phyloP scores from a whole-genome alignment of 2,888 invertebrate species.

The Bugula neritina region DNA sequence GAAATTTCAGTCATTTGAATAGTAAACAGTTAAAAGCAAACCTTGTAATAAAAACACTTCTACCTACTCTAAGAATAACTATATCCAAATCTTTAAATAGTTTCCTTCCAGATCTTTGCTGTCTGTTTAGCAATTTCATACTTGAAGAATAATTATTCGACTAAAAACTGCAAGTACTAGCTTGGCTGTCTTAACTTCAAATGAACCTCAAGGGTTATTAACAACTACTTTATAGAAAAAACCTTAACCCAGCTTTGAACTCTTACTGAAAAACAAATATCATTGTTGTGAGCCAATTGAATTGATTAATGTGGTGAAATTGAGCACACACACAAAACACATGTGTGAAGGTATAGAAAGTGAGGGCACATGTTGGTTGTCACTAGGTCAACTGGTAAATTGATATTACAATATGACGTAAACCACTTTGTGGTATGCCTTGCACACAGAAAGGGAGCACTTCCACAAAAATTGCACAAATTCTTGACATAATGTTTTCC shows the following conservation, averaged over 20 bases:
- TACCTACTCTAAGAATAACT: background rate
- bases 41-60: too few relatives aligned
- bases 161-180: background rate
- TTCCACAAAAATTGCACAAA: background rate
- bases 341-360: background rate
- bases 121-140: constrained; percentile 15
- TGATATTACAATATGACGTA: background rate
- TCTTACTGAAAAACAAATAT: constrained; percentile 12
- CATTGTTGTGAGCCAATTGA: constrained; percentile 14
- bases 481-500: background rate
- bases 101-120: background rate
- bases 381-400: background rate
- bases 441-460: background rate
- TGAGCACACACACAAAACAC: constrained; percentile 16
- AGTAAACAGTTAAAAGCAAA: too few relatives aligned
- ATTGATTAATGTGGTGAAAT: constrained; percentile 18
- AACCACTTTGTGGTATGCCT: background rate
- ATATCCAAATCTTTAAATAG: constrained; percentile 3
- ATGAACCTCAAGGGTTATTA: background rate
- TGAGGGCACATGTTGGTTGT: background rate
- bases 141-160: background rate
- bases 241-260: constrained; percentile 2
- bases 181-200: background rate
- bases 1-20: background rate
- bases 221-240: background rate